Base-by-base conservation (phyloP, 2,888 invertebrate species). In the Prosapia bicincta region DNA sequence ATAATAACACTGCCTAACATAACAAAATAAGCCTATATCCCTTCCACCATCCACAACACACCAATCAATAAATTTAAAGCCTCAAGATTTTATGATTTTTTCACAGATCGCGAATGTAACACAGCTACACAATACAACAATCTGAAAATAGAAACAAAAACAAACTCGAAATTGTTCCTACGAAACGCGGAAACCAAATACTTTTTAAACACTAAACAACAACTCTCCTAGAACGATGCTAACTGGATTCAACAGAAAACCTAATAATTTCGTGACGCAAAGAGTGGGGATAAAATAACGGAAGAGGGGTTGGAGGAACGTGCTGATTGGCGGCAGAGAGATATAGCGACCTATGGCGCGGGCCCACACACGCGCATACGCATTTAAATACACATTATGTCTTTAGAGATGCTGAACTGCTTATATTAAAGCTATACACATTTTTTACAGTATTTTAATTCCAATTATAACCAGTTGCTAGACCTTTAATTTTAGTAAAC, bases 261-360 rank as follows among this genome's bases (percentile, higher is more conserved):
- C 38, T 38, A n/a, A 38, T 38, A 38, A 38, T 38, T 38, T 38
- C 13, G 38, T 38, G 38, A 38, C 38, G 38, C 38, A 38, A 38
- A 38, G 38, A 38, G 38, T 38, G 38, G 38, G 38, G 38, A 38
- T 38, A 38, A 38, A 38, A 38, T 38, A 38, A 38, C 38, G 13
- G 38, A 38, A 38, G 38, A 38, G 38, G 38, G 38, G 38, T 38
- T 38, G 38, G 13, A 38, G 38, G 38, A 38, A 38, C 38, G 38
- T 38, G 38, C 38, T 38, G 38, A 38, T 38, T 38, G 38, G 38
- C 13, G 6, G 38, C 38, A 7, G 6, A 13, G 38, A 38, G 38
- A 5, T 38, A 38, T 38, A 38, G 38, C 38, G 38, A 74, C 74
- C 74, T 74, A 69, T 74, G 74, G 74, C 74, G 74, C 74, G 69